Conservation (phyloP, 2,888 invertebrate genomes). For the Lasioglossum figueresi region DNA sequence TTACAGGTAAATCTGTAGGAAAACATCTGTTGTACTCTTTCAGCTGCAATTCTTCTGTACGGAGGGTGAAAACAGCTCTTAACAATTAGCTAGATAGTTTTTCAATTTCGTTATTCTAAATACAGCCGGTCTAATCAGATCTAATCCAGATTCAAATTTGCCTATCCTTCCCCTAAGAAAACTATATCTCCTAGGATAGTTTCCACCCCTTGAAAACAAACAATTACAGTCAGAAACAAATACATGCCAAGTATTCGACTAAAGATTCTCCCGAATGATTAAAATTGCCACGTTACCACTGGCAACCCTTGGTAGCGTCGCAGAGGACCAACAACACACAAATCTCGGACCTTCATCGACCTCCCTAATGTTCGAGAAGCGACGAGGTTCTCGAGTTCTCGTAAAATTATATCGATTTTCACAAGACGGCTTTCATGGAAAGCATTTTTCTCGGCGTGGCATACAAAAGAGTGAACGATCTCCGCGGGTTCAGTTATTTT, state of each 20-base stretch:
- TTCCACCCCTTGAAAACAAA: not conserved
- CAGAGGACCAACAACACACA: not conserved
- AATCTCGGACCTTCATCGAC: not conserved
- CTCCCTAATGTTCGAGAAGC: not conserved
- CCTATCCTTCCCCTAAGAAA: not conserved
- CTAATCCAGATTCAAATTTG: not conserved
- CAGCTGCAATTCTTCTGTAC: not conserved
- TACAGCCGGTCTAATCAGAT: not conserved
- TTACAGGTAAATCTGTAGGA: not conserved
- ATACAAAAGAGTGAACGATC: constrained; percentile 41
- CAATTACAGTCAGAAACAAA: not conserved
- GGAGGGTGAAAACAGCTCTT: not conserved
- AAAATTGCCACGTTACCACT: not conserved
- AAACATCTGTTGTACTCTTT: not conserved
- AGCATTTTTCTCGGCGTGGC: constrained; percentile 44
- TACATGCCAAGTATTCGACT: not conserved
- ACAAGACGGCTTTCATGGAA: constrained; percentile 64
- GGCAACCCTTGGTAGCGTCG: not conserved
- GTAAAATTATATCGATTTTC: constrained; percentile 26
- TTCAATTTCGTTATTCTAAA: not conserved
- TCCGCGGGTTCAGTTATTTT: constrained; percentile 42
- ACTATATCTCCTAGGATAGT: not conserved
- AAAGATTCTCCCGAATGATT: not conserved
- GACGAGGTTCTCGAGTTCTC: constrained; percentile 6
- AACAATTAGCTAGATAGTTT: not conserved